These are phyloP conservation scores for Gallinago paraguaiae DNA, from an alignment of 2,113 vertebrate species.

Conservation along the genomic window DNA sequence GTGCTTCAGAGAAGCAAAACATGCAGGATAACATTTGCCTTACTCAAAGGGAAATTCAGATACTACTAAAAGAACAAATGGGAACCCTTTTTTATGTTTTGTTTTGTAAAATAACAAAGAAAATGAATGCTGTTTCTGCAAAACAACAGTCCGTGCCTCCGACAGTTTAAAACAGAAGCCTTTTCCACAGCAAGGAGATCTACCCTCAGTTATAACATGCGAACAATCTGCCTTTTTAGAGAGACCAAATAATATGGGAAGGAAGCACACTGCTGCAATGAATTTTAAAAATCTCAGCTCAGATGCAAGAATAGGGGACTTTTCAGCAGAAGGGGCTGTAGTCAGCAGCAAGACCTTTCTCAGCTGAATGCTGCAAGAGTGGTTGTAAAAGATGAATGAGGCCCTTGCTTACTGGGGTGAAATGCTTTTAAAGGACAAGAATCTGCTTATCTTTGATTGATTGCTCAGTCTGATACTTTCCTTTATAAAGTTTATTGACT, in stretches of 20 bases:
- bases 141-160: not conserved
- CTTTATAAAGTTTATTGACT: slow-evolving; percentile 84
- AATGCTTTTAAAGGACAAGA: slow-evolving; percentile 83
- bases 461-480: slow-evolving; percentile 81
- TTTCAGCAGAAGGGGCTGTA: slow-evolving; percentile 48
- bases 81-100: slow-evolving; percentile 30
- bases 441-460: slow-evolving; percentile 85
- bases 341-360: slow-evolving; percentile 56
- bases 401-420: slow-evolving; percentile 73
- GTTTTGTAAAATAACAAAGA: slow-evolving; percentile 57
- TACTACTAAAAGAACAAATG: slow-evolving; percentile 65
- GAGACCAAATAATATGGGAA: slow-evolving; percentile 26
- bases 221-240: slow-evolving; percentile 54
- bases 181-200: not conserved
- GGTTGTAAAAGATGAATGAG: slow-evolving; percentile 80
- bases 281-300: slow-evolving; percentile 62
- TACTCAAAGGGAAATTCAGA: slow-evolving; percentile 66
- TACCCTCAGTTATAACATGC: not conserved
- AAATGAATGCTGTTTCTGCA: slow-evolving; percentile 24
- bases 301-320: not conserved
- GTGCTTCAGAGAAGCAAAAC: slow-evolving; percentile 78
- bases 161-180: slow-evolving; percentile 18
- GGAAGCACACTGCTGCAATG: slow-evolving; percentile 37
- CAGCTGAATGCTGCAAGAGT: slow-evolving; percentile 59
- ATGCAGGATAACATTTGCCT: slow-evolving; percentile 76